Conservation (phyloP, 1,140 invertebrate species). For the Drosophila rufa region DNA sequence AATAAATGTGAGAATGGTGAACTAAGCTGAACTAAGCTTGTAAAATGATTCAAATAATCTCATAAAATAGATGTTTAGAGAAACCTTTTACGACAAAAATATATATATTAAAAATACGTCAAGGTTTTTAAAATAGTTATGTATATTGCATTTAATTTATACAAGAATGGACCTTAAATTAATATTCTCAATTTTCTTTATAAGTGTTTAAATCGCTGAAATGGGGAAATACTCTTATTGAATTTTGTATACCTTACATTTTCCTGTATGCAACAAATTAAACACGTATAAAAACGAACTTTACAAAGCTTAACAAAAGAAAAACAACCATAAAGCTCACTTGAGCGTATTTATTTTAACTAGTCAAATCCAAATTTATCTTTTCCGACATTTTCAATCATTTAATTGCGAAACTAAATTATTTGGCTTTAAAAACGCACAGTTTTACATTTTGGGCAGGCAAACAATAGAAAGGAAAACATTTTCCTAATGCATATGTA, state of each 20-base stretch:
- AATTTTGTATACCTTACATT: background rate
- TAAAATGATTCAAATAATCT: background rate
- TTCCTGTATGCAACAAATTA: background rate
- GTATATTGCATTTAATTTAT: too few relatives aligned
- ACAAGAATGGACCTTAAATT: too few relatives aligned
- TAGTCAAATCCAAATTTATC: constrained; percentile 7
- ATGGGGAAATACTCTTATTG: background rate
- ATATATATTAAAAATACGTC: too few relatives aligned
- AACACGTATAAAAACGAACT: background rate
- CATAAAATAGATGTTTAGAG: too few relatives aligned
- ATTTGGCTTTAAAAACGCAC: constrained; percentile 13
- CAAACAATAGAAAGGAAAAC: constrained; percentile 29
- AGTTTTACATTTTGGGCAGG: constrained; percentile 20
- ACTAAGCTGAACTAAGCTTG: background rate
- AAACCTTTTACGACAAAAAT: too few relatives aligned
- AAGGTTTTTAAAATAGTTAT: background rate
- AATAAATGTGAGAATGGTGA: background rate
- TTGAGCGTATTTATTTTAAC: constrained; percentile 28
- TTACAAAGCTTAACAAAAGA: background rate
- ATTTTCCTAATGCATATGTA: constrained; percentile 49
- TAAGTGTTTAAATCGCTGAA: too few relatives aligned
- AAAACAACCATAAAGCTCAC: background rate
- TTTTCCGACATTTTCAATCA: background rate
- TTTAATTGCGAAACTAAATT: constrained; percentile 26
- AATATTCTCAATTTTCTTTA: too few relatives aligned